These are phyloP conservation scores for Pelobates cultripes DNA, from an alignment of 2,797 vertebrate species.

Conservation along the genomic window DNA sequence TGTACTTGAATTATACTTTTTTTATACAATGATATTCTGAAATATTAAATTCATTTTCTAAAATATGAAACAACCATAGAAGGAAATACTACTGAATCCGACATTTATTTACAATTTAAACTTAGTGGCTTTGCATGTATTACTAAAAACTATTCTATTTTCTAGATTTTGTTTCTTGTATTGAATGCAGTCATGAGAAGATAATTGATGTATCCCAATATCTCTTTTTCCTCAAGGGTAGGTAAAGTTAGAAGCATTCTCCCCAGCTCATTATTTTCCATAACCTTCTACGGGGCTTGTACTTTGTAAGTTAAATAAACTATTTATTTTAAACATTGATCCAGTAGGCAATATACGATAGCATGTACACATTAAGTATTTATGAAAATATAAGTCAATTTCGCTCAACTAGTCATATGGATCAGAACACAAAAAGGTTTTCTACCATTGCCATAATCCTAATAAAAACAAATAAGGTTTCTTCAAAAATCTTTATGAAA, in stretches of 20 bases:
- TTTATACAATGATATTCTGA: no score
- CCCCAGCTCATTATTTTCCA: constrained; percentile 37
- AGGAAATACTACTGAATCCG: no score
- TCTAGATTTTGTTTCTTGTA: constrained; percentile 1
- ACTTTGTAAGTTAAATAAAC: constrained; percentile 37
- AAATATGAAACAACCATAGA: no score
- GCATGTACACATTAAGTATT: constrained; percentile 33
- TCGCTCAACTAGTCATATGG: constrained; percentile 25
- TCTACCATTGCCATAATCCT: constrained; percentile 1
- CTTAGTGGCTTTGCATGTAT: background rate
- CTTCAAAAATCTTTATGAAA: no score
- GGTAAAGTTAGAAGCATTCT: constrained; percentile 17
- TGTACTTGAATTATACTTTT: no score
- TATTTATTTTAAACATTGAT: constrained; percentile 45
- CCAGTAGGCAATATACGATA: background rate
- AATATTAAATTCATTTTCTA: no score
- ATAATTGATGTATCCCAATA: constrained; percentile 40
- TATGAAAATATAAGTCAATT: constrained; percentile 39
- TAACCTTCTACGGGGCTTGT: constrained; percentile 35
- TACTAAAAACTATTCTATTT: constrained; percentile 15
- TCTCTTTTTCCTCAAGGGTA: constrained; percentile 26
- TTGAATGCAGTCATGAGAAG: constrained; percentile 18
- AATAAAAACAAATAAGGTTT: no score
- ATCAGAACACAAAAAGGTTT: constrained; percentile 1
- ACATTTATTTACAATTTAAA: no score